These are phyloP conservation scores for Benthosema pterotum DNA, from an alignment of 2,797 vertebrate genomes.

Conservation along the genomic window DNA sequence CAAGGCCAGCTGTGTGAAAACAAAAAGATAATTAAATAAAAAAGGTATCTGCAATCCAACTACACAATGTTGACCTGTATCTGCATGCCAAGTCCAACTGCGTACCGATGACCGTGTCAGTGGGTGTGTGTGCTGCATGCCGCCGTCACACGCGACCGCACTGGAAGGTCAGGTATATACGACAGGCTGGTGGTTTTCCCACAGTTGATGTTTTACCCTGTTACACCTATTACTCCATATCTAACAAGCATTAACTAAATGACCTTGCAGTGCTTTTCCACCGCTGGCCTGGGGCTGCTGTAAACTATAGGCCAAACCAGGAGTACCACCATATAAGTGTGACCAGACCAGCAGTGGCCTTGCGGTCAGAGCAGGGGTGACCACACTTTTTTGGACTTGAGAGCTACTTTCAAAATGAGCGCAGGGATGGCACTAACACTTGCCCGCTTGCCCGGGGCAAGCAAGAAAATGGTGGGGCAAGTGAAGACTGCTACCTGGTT, in stretches of 20 bases:
- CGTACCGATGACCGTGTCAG: background rate
- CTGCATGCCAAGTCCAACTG: background rate
- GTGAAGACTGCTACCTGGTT: no score
- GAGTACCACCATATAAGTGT: no score
- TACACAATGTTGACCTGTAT: background rate
- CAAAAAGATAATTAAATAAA: background rate
- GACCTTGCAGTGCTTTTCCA: conserved; percentile 28
- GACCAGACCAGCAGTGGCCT: no score
- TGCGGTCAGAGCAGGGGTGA: no score
- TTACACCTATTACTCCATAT: conserved; percentile 14
- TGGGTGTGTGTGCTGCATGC: conserved; percentile 10
- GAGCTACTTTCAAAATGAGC: no score
- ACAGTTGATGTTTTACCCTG: conserved; percentile 56
- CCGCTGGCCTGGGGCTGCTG: background rate
- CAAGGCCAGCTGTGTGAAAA: background rate
- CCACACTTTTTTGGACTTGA: no score
- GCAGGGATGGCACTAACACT: no score
- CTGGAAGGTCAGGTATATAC: conserved; percentile 56
- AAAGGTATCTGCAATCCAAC: background rate
- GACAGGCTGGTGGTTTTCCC: conserved; percentile 57
- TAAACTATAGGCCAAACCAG: no score
- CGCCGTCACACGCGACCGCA: conserved; percentile 20
- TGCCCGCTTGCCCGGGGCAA: no score
- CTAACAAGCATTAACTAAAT: conserved; percentile 21
- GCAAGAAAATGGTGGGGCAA: no score